Evolutionary conservation across 37 sponge, comb jelly and placozoan genomes (phyloP).

Genomic region (Hormiphora californensis): DNA sequence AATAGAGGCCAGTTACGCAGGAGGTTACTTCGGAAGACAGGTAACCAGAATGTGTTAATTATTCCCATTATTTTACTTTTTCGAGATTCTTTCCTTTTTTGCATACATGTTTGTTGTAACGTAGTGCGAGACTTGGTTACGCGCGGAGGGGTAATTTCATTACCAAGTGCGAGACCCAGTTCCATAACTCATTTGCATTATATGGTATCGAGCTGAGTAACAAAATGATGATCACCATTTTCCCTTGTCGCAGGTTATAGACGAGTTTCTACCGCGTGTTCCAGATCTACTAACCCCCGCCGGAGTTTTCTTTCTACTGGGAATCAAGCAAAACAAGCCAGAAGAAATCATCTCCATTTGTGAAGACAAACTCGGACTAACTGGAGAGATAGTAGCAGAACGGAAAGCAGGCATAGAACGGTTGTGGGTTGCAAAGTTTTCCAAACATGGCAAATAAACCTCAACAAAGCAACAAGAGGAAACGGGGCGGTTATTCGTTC

Average conservation of each 20-base stretch:
- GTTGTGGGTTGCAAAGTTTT: constrained; percentile 25
- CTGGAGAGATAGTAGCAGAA: neutral
- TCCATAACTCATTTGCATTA: too few species aligned
- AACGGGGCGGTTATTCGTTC: neutral
- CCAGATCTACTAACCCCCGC: constrained; percentile 60
- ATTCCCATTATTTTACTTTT: neutral
- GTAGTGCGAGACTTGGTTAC: too few species aligned
- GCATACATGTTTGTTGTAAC: neutral
- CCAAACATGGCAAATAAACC: neutral
- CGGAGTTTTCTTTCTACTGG: constrained; percentile 80
- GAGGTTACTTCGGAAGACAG: constrained; percentile 85
- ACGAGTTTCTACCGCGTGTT: constrained; percentile 68
- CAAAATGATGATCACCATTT: neutral
- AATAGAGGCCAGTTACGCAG: constrained; percentile 86
- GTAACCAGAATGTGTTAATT: constrained; percentile 33
- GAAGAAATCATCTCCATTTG: constrained; percentile 45
- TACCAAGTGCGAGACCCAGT: too few species aligned
- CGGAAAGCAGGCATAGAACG: constrained; percentile 44
- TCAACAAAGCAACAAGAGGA: neutral
- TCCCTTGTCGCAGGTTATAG: constrained; percentile 66
- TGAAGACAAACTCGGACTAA: neutral
- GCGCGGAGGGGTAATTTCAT: too few species aligned
- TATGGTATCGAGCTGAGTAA: too few species aligned
- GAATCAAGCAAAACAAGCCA: constrained; percentile 76
- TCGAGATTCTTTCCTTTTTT: neutral